These are phyloP conservation scores for Burhinus bistriatus DNA, from an alignment of 2,113 vertebrate species.

Conservation along the genomic window DNA sequence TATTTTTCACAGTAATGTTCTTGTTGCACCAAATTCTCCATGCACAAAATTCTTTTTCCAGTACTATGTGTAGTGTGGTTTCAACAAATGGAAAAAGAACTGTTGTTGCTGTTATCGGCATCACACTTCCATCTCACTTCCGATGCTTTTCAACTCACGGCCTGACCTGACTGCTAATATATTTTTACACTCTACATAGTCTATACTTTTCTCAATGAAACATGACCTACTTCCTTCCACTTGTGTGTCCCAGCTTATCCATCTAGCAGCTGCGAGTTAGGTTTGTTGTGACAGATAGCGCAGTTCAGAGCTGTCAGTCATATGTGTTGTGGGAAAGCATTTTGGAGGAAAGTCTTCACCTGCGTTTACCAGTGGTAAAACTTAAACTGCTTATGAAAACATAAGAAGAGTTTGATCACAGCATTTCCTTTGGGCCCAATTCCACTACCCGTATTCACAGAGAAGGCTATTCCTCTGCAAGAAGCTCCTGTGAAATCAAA, in stretches of 20 bases:
- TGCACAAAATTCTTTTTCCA: not conserved
- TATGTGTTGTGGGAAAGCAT: not conserved
- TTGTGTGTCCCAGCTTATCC: not conserved
- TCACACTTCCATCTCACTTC: not conserved
- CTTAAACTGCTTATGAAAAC: not conserved
- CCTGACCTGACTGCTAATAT: not conserved
- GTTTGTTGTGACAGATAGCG: not conserved
- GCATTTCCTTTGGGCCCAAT: not conserved
- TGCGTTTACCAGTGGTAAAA: not conserved
- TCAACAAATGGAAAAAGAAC: not conserved
- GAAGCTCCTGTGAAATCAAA: not conserved
- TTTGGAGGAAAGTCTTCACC: not conserved
- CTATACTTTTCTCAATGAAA: conserved; percentile 15
- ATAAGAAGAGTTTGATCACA: not conserved
- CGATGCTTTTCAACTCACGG: not conserved
- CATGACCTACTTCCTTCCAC: not conserved
- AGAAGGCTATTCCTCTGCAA: not conserved
- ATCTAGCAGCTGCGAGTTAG: not conserved
- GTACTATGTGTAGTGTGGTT: not conserved
- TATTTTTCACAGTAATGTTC: not conserved
- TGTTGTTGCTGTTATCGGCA: not conserved
- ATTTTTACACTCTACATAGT: not conserved
- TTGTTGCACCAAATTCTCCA: not conserved
- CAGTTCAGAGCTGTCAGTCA: not conserved
- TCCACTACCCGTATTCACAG: not conserved